Evolutionary conservation across 2,797 vertebrate genomes (phyloP), one percentile per base, ranked within the genome.

Genomic region (Malurus leucopterus): DNA sequence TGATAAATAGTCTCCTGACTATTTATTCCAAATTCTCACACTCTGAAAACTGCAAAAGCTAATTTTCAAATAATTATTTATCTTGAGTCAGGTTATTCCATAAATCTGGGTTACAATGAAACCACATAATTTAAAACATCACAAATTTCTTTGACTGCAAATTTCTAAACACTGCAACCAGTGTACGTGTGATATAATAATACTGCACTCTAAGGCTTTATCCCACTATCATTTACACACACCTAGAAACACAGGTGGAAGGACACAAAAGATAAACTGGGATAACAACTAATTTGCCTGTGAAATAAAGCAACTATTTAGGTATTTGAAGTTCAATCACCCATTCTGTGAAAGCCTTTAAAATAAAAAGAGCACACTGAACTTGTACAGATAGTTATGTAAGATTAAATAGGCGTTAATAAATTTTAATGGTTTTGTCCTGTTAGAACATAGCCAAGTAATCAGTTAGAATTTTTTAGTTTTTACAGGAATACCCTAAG

Each of bases 281-380:
- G 13, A 5, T 65, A 74, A 74, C 32, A 53, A 83, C 4, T 55
- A 3, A 55, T 43, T 21, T 78, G 32, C 21, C 58, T 65, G n/a
- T 40, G n/a, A 92, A 80, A 89, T 61, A 77, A 80, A 53, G 3
- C 15, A 64, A 46, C 12, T 58, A 22, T 23, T 41, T 18, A 23
- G 2, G 29, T 54, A 74, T 46, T 69, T 59, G 40, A 84, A 55
- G 20, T 62, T 84, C 27, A 57, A 19, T 15, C 59, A 57, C 15
- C 6, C 30, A 29, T 18, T 50, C 4, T 29, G 46, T 13, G 30
- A 30, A 84, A 86, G 22, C 27, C 20, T 65, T 41, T 10, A 38
- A 77, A 75, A 38, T 0, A 1, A 9, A 44, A 78, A 63, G 8
- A 1, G 1, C 21, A 24, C 4, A 21, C 70, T 51, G 55, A 68